Evolutionary conservation across 2,113 vertebrate species (phyloP).

Genomic region (Ailurus styani): DNA sequence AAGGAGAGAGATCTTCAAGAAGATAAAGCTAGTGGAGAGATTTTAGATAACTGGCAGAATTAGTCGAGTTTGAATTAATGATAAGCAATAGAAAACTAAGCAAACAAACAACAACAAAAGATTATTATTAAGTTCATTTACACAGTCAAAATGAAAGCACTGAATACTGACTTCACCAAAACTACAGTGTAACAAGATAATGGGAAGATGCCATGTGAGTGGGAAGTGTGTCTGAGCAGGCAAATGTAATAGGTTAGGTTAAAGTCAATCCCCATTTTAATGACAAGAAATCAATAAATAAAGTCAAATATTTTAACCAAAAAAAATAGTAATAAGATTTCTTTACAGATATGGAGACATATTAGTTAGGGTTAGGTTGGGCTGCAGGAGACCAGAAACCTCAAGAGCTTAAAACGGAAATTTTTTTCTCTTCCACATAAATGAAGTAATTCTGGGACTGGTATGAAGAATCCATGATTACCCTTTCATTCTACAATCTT

Average conservation of each 20-base stretch:
- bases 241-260: background rate
- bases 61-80: background rate
- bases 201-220: background rate
- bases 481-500: background rate
- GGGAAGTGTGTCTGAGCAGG: background rate
- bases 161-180: background rate
- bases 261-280: background rate
- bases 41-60: background rate
- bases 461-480: background rate
- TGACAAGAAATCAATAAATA: background rate
- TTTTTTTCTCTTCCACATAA: background rate
- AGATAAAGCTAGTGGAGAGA: background rate
- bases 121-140: background rate
- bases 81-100: background rate
- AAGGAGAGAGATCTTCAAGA: background rate
- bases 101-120: background rate
- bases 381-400: background rate
- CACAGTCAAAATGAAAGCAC: background rate
- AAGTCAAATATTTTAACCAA: background rate
- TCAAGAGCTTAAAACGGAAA: background rate
- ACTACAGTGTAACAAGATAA: background rate
- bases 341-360: background rate
- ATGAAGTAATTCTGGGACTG: background rate
- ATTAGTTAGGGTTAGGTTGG: background rate
- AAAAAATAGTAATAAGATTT: background rate